Evolutionary conservation across 2,888 invertebrate genomes (phyloP), one percentile per base, ranked within the genome.

Genomic region (Morpho helenor): DNA sequence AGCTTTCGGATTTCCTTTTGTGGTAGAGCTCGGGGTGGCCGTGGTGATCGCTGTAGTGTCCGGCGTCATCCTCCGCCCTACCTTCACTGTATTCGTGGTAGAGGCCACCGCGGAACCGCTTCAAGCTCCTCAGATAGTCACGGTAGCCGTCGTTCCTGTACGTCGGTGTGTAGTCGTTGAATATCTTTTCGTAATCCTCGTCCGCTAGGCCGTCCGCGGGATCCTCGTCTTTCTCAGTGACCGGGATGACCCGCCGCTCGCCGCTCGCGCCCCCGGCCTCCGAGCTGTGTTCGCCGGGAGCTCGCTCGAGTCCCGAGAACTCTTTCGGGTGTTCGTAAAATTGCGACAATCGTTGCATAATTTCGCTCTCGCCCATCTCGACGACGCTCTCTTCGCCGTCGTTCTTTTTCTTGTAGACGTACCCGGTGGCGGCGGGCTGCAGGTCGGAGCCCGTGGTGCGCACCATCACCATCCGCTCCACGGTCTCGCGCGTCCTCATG

Each of bases 341-440:
- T 64, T 87, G 87, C 9, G 80, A 78, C 23, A 91, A 74, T 55
- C 89, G 87, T 59, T 88, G 80, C 75, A 87, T 79, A 2, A 91
- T 79, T 67, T 89, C 87, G 63, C 77, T 82, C 57, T 86, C 87
- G 40, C 83, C 87, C 80, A 91, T 82, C 69, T 87, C 79, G 22
- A 88, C 77, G 51, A 92, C 89, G 64, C 87, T 88, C 3, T 82
- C 87, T 0, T 89, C 87, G 0, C 91, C 88, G 45, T 89, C 81
- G 60, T 79, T 84, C 57, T 87, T 84, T 69, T 91, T 91, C 65
- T 88, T 88, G 73, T 91, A 91, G 44, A 91, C 87, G 74, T 92
- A 93, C 0, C 92, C 93, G 0, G 92, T 91, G 0, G 92, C 93
- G 0, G 92, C 92, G 0, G 92, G 91, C 62, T 92, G 92, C 43